Evolutionary conservation across 2,113 vertebrate species (phyloP).

Genomic region (Lophura nycthemera): DNA sequence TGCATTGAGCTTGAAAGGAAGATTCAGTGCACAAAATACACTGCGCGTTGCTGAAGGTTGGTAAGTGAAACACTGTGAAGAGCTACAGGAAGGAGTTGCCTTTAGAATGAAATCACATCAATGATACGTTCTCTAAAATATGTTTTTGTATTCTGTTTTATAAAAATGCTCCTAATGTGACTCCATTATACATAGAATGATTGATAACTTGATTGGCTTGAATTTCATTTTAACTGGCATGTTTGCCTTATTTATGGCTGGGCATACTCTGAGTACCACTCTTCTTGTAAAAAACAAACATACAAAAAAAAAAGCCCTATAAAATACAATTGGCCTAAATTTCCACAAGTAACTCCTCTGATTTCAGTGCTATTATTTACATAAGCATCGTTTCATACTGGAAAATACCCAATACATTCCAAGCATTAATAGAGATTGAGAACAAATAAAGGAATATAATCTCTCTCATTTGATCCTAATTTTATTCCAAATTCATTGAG

Average conservation of each 20-base stretch:
- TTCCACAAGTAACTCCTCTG: not conserved
- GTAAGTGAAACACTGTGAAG: not conserved
- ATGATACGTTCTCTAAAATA: not conserved
- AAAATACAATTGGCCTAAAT: not conserved
- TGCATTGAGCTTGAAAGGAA: slow-evolving; percentile 76
- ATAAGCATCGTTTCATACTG: not conserved
- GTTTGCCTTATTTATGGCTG: not conserved
- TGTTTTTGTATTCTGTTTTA: not conserved
- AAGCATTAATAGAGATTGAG: not conserved
- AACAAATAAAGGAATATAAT: not conserved
- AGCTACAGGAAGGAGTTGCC: not conserved
- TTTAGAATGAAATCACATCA: not conserved
- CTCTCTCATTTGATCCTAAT: not conserved
- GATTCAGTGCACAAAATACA: slow-evolving; percentile 63
- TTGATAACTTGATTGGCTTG: not conserved
- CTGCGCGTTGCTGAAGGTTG: slow-evolving; percentile 11
- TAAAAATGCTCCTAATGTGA: not conserved
- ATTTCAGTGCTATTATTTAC: not conserved
- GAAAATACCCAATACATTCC: not conserved
- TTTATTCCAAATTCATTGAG: slow-evolving; percentile 6
- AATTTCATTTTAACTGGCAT: not conserved
- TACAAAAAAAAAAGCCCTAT: not conserved
- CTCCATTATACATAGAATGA: not conserved
- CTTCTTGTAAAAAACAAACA: not conserved
- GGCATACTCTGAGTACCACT: not conserved